Base-by-base conservation (phyloP, 2,113 vertebrate species). In the Scomber japonicus region DNA sequence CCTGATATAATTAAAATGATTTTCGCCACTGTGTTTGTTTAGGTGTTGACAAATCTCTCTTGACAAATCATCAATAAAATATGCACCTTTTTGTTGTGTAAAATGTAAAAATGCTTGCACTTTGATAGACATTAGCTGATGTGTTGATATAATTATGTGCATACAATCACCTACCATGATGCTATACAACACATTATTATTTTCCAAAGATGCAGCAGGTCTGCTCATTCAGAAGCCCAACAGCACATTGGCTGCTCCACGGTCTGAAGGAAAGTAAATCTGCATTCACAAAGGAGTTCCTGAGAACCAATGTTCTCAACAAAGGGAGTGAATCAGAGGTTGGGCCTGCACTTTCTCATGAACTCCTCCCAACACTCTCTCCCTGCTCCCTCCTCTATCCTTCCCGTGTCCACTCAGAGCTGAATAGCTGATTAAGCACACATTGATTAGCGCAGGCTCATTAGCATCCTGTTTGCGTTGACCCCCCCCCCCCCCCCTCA, bases 391-490 rank as follows among this genome's bases (percentile, higher is more conserved):
- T 30, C 57, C 51, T 82, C 63, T 19, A 81, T 61, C 84, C 84
- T 72, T 85, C 61, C 71, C 57, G 54, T 2, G 80, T 86, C 89
- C 89, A 74, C 90, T 94, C 71, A 69, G 80, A 91, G 80, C 91
- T 86, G 95, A 96, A 96, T 50, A 88, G 95, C 96, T 96, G 96
- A 96, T 97, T 95, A 96, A 94, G 92, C 91, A 90, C 84, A 86
- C 88, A 97, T 96, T 95, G 97, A 98, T 97, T 95, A 94, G 94
- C 49, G 80, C 45, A 79, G 91, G 63, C 95, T 96, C 94, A 96
- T 97, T 96, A 97, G 94, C 96, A 96, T 97, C 92, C 93, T 73
- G 69, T 97, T 96, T 97, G 94, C 57, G 17, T 89, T 88, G 94
- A 94, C 53, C 78, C 76, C 78, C 71, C 73, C 51, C 50, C 51